Percentiles rank a stretch among this genome's conserved stretches.
These are phyloP conservation scores for Takifugu flavidus DNA, from an alignment of 2,113 vertebrate species.

Conservation along the genomic window DNA sequence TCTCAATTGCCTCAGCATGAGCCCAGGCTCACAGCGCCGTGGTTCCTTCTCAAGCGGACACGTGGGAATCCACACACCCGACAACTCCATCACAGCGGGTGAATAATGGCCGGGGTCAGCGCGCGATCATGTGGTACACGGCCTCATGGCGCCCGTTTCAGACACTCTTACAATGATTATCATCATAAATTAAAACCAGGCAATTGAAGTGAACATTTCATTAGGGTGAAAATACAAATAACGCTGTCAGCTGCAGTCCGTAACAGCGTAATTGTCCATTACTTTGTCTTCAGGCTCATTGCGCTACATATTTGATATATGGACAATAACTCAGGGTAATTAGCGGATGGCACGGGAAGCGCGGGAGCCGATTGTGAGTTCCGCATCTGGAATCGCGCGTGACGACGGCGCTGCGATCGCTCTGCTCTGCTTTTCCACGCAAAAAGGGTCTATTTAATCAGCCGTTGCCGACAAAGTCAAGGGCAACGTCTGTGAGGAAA, in stretches of 20 bases:
- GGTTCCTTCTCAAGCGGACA: conserved; percentile 47
- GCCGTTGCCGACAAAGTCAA: conserved; percentile 23
- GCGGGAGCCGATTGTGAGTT: neutral
- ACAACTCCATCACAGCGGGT: conserved; percentile 37
- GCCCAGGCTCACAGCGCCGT: conserved; percentile 51
- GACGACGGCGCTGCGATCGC: neutral
- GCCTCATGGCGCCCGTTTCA: neutral
- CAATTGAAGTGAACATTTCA: conserved; percentile 16
- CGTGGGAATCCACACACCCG: conserved; percentile 28
- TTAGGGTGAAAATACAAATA: conserved; percentile 22
- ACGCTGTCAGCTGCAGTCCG: conserved; percentile 1
- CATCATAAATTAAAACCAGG: conserved; percentile 11
- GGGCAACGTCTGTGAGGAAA: conserved; percentile 20
- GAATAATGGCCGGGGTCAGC: conserved; percentile 49
- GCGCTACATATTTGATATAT: conserved; percentile 10
- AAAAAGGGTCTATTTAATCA: conserved; percentile 22
- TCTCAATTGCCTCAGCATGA: conserved; percentile 65
- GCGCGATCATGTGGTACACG: conserved; percentile 20
- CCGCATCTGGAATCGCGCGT: too few relatives aligned
- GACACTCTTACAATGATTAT: conserved; percentile 11
- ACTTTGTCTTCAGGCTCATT: conserved; percentile 14
- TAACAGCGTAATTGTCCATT: neutral
- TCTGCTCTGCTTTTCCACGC: conserved; percentile 1
- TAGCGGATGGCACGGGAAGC: neutral
- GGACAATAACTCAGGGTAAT: conserved; percentile 15